Conservation (phyloP, 2,888 invertebrate genomes). For the Tenthredo livida region DNA sequence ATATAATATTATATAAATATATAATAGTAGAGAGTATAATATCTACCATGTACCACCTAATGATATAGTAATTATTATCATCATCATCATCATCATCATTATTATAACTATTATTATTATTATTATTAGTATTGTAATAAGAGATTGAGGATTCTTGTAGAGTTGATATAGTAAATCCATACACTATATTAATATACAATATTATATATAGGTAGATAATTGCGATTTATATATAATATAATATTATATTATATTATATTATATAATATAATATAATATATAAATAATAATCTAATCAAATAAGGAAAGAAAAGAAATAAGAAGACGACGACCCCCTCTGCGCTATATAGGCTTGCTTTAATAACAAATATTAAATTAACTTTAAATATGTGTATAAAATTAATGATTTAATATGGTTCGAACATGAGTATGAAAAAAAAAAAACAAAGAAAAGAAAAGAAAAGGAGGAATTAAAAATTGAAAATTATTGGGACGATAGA, state of each 20-base stretch:
- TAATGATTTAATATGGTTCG: too few species aligned
- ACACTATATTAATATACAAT: not conserved
- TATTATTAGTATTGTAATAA: not conserved
- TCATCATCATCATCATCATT: not conserved
- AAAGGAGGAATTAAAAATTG: conserved; percentile 53
- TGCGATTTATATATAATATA: not conserved
- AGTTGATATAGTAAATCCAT: not conserved
- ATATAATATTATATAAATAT: not conserved
- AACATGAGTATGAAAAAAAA: too few species aligned
- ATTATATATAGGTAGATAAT: not conserved
- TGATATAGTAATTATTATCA: not conserved
- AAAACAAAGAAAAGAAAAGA: not conserved
- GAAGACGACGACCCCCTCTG: conserved; percentile 66
- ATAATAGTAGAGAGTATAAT: not conserved
- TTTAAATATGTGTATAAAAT: conserved; percentile 74
- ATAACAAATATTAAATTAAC: conserved; percentile 60
- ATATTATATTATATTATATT: not conserved
- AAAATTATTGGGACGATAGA: not conserved
- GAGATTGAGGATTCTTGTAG: not conserved
- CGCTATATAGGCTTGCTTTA: conserved; percentile 75
- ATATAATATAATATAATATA: not conserved
- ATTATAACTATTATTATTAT: not conserved
- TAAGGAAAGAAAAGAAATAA: not conserved
- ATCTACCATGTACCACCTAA: not conserved
- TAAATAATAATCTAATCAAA: not conserved